Percentiles rank a stretch among this genome's conserved stretches.
phyloP scores from a whole-genome alignment of 2,888 invertebrate species.

The Ectemnius cavifrons region DNA sequence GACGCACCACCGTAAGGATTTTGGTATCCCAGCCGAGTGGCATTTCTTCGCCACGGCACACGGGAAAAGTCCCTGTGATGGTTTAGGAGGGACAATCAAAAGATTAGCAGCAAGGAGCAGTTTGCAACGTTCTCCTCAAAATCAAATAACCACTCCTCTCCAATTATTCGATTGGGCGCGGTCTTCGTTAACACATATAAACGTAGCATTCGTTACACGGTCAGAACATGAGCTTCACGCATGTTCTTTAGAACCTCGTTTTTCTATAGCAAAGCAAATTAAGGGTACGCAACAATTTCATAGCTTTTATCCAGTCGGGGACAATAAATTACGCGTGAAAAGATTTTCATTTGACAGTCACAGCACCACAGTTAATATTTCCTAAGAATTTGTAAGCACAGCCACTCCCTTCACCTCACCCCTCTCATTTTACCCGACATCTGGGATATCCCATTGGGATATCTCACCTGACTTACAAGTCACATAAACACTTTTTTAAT shows the following conservation, averaged over 20 bases:
- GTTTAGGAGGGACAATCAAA: neutral
- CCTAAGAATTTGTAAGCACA: too few relatives aligned
- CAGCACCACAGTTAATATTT: neutral
- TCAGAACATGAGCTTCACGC: neutral
- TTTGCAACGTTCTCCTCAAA: neutral
- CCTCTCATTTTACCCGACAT: too few relatives aligned
- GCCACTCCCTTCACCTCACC: too few relatives aligned
- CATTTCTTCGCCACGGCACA: slow-evolving; percentile 9
- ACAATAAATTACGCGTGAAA: neutral
- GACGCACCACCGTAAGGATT: neutral
- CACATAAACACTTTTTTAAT: neutral
- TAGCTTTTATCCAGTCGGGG: neutral
- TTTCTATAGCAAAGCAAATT: neutral
- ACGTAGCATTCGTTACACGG: neutral
- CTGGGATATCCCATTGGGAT: too few relatives aligned
- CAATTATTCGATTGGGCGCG: neutral
- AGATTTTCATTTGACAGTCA: neutral
- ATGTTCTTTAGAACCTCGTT: neutral
- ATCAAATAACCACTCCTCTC: neutral
- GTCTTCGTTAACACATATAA: neutral
- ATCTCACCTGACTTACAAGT: too few relatives aligned
- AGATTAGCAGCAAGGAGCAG: neutral
- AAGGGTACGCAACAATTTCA: neutral
- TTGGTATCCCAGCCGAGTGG: neutral
- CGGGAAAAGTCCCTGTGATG: slow-evolving; percentile 7